phyloP scores from a whole-genome alignment of 2,888 invertebrate genomes.

The Epirrita christyi region DNA sequence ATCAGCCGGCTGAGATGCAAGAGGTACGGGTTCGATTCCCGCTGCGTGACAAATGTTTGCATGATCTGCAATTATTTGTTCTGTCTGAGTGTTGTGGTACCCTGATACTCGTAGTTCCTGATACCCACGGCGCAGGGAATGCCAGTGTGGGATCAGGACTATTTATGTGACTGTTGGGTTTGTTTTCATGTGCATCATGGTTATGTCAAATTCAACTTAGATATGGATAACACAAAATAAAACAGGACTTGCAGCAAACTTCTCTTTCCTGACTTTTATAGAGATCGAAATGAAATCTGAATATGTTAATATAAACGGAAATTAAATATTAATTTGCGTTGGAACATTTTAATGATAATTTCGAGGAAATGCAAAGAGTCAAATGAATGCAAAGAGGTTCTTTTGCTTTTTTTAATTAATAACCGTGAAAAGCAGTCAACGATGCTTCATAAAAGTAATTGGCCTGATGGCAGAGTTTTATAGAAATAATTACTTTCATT shows the following conservation, averaged over 20 bases:
- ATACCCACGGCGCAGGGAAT: no score
- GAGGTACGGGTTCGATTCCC: no score
- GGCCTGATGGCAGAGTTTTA: constrained; percentile 4
- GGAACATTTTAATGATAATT: constrained; percentile 22
- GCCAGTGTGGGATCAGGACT: no score
- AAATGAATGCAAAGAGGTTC: constrained; percentile 14
- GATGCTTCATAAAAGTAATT: constrained; percentile 23
- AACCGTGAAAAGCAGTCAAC: constrained; percentile 14
- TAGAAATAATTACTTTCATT: constrained; percentile 15
- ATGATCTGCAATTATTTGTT: no score
- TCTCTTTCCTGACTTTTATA: constrained; percentile 23
- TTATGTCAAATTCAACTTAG: no score
- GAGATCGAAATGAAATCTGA: constrained; percentile 24
- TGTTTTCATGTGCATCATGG: no score
- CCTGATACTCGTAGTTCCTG: no score
- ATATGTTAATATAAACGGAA: constrained; percentile 19
- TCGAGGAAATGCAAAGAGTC: neutral
- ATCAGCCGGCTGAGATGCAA: no score
- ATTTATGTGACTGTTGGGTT: no score
- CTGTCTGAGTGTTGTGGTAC: no score
- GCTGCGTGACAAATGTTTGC: no score
- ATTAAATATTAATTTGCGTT: constrained; percentile 21
- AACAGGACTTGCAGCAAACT: neutral
- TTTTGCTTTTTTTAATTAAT: constrained; percentile 22
- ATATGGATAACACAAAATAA: no score